Evolutionary conservation across 2,888 invertebrate genomes (phyloP), one percentile per base, ranked within the genome.

Genomic region (Hirtodrosophila histrioides): DNA sequence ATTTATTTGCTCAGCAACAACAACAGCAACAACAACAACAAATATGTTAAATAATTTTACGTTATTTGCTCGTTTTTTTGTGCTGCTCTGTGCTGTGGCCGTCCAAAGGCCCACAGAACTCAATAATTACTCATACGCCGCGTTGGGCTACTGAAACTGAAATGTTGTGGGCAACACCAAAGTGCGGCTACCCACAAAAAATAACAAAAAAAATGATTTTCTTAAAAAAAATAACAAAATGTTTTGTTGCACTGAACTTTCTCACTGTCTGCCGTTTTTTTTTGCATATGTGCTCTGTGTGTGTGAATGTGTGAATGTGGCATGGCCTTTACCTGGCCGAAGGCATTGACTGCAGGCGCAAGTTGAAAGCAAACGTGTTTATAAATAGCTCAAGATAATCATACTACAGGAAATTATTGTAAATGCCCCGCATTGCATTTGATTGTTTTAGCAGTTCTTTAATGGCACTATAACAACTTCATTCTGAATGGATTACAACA

Each of bases 71-170:
- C 61, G 44, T 55, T 43, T 6, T 31, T 27, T 27, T 27, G 27
- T 27, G 27, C 27, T 17, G 43, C 35, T 65, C 9, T 53, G 49
- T 41, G 54, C 40, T 58, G 73, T 35, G 44, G 10, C 37, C 23
- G 31, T 45, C 48, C 44, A 46, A 43, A 35, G 23, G n/a, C 11
- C 17, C 11, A 36, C 6, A 44, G 45, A 55, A 39, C 49, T 40
- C 39, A 56, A 57, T 55, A 54, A 87, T 84, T 81, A 84, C 82
- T 87, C 80, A 81, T 84, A 77, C 85, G 68, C 78, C 61, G 54
- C 62, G 36, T 56, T 44, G 67, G 55, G 36, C 45, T 29, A 31
- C 33, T 27, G 35, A 33, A 39, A 31, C 31, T 31, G 31, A 31
- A 67, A 43, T 8, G 9, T 64, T 66, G 66, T 69, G 82, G 29